These are phyloP conservation scores for Hydropotes inermis DNA, from an alignment of 2,113 vertebrate genomes.

Conservation along the genomic window DNA sequence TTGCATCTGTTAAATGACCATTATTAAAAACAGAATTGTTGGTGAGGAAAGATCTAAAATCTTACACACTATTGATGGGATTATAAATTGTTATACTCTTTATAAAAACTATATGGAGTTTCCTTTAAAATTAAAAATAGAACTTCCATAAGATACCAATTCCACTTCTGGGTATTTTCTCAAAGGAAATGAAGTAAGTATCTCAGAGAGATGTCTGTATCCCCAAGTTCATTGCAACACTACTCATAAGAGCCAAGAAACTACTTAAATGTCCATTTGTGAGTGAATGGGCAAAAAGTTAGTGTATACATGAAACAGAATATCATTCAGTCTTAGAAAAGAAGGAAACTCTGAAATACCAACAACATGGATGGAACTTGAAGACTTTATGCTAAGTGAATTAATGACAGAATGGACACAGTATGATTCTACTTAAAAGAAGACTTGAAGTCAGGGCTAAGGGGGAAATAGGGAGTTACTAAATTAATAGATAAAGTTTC, in stretches of 20 bases:
- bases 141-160: background rate
- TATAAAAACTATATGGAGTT: background rate
- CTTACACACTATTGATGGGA: background rate
- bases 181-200: background rate
- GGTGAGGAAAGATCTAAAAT: background rate
- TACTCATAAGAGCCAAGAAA: background rate
- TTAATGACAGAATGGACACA: background rate
- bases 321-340: background rate
- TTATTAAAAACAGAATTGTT: background rate
- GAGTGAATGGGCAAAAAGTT: background rate
- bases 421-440: background rate
- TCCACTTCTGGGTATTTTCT: background rate
- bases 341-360: background rate
- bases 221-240: background rate
- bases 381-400: background rate
- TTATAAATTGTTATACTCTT: background rate
- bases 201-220: background rate
- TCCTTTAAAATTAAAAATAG: background rate
- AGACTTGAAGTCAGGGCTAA: background rate
- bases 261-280: background rate
- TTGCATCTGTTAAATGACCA: background rate
- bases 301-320: background rate
- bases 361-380: background rate
- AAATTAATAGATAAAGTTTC: background rate
- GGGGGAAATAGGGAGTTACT: background rate